A percentile compares a stretch with the other conserved stretches of the same genome.
Conservation (phyloP, 2,888 invertebrate genomes). For the Ichneumoninae sp. region DNA sequence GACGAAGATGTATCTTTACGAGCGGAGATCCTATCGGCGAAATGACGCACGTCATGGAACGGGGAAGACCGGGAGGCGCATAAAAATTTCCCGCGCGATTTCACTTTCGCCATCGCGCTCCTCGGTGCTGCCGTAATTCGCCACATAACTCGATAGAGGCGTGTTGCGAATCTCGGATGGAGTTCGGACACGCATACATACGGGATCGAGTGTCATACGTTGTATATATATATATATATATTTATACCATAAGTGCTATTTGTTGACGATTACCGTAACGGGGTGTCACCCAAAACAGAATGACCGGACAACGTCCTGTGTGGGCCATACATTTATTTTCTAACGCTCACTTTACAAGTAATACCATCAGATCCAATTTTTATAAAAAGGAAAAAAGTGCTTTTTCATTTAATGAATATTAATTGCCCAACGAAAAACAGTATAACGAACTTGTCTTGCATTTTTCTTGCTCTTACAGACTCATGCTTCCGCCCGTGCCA, state of each 20-base stretch:
- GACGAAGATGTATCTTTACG: background rate
- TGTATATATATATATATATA: background rate
- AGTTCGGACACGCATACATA: constrained; percentile 36
- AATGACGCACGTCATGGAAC: constrained; percentile 5
- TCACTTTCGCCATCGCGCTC: constrained; percentile 73
- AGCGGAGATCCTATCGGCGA: background rate
- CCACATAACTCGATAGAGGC: constrained; percentile 61
- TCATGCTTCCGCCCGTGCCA: too few relatives aligned
- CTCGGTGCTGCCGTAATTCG: constrained; percentile 55
- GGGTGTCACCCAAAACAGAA: too few relatives aligned
- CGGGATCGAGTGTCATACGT: constrained; percentile 22
- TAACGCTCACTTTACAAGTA: background rate
- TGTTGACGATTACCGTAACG: constrained; percentile 1
- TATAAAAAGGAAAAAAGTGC: background rate
- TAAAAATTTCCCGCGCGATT: constrained; percentile 73
- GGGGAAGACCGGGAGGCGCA: constrained; percentile 33
- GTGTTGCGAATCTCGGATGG: constrained; percentile 74
- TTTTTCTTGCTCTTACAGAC: too few relatives aligned
- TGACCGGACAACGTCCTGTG: background rate
- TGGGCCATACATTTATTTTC: background rate
- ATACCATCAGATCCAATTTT: background rate
- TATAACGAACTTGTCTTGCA: background rate
- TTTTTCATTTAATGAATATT: background rate
- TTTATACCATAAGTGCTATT: background rate
- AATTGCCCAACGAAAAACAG: background rate